A percentile compares a stretch with the other conserved stretches of the same genome.
Conservation (phyloP, 1,140 invertebrate genomes). For the Solenopsis fugax region DNA sequence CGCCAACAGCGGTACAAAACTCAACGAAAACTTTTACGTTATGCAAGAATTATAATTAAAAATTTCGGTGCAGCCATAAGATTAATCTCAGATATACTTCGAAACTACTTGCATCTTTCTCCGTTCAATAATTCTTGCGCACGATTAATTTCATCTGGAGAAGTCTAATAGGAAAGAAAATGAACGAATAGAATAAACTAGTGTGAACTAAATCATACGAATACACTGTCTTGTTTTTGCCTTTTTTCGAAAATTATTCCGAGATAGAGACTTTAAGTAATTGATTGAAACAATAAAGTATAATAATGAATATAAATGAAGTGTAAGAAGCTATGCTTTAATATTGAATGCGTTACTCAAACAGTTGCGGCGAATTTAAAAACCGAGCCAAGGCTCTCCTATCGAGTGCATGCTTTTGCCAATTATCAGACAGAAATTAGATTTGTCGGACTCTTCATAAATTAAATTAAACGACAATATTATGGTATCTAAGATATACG, state of each 20-base stretch:
- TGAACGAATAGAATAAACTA: background rate
- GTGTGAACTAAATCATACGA: background rate
- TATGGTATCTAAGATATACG: conserved; percentile 4
- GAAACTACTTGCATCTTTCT: background rate
- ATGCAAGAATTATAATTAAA: conserved; percentile 46
- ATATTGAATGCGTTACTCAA: background rate
- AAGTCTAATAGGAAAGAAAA: background rate
- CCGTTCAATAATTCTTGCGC: background rate
- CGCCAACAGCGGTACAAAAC: background rate
- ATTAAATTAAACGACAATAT: conserved; percentile 31
- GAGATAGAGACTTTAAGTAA: background rate
- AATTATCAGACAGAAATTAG: background rate
- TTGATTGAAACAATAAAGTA: no score
- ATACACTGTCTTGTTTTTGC: background rate
- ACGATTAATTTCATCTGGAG: conserved; percentile 9
- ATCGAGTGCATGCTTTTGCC: background rate
- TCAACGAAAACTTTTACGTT: conserved; percentile 12
- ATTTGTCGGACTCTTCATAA: background rate
- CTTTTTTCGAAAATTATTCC: background rate
- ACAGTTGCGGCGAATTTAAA: background rate
- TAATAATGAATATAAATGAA: no score
- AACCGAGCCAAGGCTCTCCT: background rate
- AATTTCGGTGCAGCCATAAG: conserved; percentile 38
- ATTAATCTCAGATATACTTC: conserved; percentile 17
- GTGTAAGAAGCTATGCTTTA: background rate